Percentiles rank a stretch among this genome's conserved stretches.
Conservation (phyloP, 2,113 vertebrate genomes). For the Puntigrus tetrazona region DNA sequence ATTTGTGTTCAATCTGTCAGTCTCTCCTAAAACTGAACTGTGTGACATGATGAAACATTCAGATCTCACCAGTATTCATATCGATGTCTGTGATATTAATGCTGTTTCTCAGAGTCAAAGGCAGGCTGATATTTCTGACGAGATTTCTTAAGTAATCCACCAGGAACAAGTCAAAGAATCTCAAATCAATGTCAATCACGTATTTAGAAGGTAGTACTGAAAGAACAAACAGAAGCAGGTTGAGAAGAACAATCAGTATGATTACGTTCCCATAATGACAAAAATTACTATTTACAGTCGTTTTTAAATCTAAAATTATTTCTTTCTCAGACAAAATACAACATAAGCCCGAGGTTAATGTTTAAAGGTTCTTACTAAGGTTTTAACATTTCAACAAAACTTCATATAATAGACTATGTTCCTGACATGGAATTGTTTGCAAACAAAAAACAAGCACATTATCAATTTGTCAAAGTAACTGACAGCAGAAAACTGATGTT, state of each 20-base stretch:
- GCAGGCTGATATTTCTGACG: not conserved
- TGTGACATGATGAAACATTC: not conserved
- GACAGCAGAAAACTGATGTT: not conserved
- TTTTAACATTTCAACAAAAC: not conserved
- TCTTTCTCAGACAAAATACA: no score
- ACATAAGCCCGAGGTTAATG: no score
- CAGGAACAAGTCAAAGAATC: constrained; percentile 18
- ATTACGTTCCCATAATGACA: no score
- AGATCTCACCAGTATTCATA: not conserved
- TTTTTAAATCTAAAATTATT: no score
- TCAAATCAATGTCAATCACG: constrained; percentile 22
- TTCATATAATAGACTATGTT: not conserved
- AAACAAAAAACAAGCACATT: not conserved
- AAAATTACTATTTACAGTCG: no score
- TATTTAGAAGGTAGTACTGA: not conserved
- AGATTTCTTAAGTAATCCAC: not conserved
- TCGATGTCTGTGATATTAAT: constrained; percentile 24
- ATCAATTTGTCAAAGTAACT: not conserved
- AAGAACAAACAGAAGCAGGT: not conserved
- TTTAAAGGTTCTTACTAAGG: no score
- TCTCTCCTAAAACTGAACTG: no score
- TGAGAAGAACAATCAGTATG: not conserved
- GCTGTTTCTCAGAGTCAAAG: constrained; percentile 12
- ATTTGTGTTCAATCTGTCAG: no score
- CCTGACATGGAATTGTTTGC: not conserved